These are phyloP conservation scores for Carabus problematicus DNA, from an alignment of 2,888 invertebrate genomes.

Conservation along the genomic window DNA sequence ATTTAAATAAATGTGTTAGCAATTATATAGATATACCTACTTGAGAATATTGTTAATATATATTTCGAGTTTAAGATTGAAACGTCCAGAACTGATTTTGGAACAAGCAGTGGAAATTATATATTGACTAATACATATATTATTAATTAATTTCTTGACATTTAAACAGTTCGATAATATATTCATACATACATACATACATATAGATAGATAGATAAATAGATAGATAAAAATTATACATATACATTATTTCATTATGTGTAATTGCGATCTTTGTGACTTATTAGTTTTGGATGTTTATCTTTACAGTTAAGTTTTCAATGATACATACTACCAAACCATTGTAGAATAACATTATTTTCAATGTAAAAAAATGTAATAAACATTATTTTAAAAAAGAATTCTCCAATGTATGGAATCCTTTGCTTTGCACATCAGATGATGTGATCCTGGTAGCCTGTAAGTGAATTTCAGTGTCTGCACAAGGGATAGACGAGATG, in stretches of 20 bases:
- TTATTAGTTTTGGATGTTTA: constrained; percentile 38
- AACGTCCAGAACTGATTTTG: constrained; percentile 41
- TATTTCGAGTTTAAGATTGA: constrained; percentile 29
- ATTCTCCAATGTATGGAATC: background rate
- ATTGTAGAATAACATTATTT: constrained; percentile 39
- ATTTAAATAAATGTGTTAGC: constrained; percentile 42
- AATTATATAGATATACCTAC: constrained; percentile 35
- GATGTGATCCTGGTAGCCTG: too few relatives aligned
- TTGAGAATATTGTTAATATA: constrained; percentile 42
- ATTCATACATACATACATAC: too few relatives aligned
- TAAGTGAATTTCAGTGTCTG: too few relatives aligned
- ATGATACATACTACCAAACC: constrained; percentile 4
- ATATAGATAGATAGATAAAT: too few relatives aligned
- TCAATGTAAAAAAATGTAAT: constrained; percentile 43
- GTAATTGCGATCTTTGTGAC: constrained; percentile 26
- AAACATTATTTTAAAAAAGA: constrained; percentile 39
- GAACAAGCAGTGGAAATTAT: too few relatives aligned
- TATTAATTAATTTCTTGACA: too few relatives aligned
- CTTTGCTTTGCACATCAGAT: background rate
- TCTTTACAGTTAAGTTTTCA: constrained; percentile 19
- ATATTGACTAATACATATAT: too few relatives aligned
- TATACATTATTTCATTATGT: constrained; percentile 4
- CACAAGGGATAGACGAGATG: too few relatives aligned
- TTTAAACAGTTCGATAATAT: too few relatives aligned
- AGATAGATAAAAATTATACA: background rate